Base-by-base conservation (phyloP, 2,888 invertebrate genomes). In the Myathropa florea region DNA sequence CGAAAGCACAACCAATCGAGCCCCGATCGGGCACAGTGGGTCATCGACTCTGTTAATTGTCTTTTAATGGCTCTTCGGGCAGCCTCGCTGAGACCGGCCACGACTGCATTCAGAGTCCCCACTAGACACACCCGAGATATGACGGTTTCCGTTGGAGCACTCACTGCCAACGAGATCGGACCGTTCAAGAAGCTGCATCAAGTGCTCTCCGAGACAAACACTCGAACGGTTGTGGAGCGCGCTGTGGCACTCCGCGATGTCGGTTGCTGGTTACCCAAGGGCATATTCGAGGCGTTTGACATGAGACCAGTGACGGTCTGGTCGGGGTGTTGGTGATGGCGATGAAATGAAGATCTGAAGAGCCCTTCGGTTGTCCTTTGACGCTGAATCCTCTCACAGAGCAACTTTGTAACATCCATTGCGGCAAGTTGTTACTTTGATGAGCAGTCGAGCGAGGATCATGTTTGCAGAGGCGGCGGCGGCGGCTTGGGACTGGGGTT, bases 21-120 rank as follows among this genome's bases (percentile, higher is more conserved):
- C 26, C 39, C 7, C 67, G 18, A 71, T 59, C 53, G 67, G 33
- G 67, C 72, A n/a, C 80, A 80, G 59, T 79, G 53, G 79, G 79
- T 79, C 72, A 79, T 79, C 71, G 79, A 79, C 79, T 53, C 77
- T 63, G 57, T 63, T 78, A 78, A 78, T 78, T 78, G 59, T 64
- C 55, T 78, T 78, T 78, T 78, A 55, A 78, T 71, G 57, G 70
- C 70, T 26, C 28, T 64, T 46, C 53, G 61, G 63, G 14, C 53
- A 6, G 53, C n/a, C n/a, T n/a, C n/a, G n/a, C n/a, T n/a, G n/a
- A n/a, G n/a, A n/a, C n/a, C n/a, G n/a, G 24, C 57, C 71, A 39
- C 39, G 70, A 78, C 64, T 70, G 55, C 53, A 70, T 61, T 60
- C 36, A 12, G 28, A 30, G 39, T 28, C 36, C 6, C 9, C 39